Evolutionary conservation across 1,140 invertebrate species (phyloP), one percentile per base, ranked within the genome.

Genomic region (Hyphantria cunea): DNA sequence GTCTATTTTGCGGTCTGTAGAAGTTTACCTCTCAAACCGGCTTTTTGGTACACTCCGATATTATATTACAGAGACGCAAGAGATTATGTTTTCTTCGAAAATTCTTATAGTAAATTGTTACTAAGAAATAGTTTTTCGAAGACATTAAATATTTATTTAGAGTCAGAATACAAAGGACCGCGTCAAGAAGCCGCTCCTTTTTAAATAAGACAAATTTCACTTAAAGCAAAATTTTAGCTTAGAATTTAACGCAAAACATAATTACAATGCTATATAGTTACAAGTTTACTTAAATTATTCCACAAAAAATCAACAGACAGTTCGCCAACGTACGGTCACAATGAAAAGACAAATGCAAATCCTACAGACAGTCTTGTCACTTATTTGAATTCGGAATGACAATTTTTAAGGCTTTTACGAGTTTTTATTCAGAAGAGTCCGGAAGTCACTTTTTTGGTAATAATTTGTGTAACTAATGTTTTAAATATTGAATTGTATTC

Each of bases 51-150:
- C 62, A 74, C 37, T 75, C 68, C 63, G 59, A 66, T 72, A 74
- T 64, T 70, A 74, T 70, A 65, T 78, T 66, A 67, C 64, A 72
- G 41, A 74, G 63, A 68, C 63, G 52, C 47, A 66, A 61, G 48
- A 74, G 71, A 72, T 64, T 68, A 68, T 74, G 66, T 82, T 82
- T 82, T 82, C 74, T 82, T 72, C 78, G 70, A 77, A 76, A 80
- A 53, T 80, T 82, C 60, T 81, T 83, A 67, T 79, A 80, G 56
- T 80, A 80, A 71, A 74, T 72, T 73, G 76, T 71, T 60, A 72
- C 41, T 48, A 72, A 65, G 62, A 73, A 72, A 62, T 79, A 78
- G 68, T 71, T 60, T 72, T 77, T 78, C 70, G 76, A 73, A 82
- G 68, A 76, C 79, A 80, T 82, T 80, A 82, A 82, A 76, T 65